These are phyloP conservation scores for Chirona hameri DNA, from an alignment of 2,888 invertebrate species.

Conservation along the genomic window DNA sequence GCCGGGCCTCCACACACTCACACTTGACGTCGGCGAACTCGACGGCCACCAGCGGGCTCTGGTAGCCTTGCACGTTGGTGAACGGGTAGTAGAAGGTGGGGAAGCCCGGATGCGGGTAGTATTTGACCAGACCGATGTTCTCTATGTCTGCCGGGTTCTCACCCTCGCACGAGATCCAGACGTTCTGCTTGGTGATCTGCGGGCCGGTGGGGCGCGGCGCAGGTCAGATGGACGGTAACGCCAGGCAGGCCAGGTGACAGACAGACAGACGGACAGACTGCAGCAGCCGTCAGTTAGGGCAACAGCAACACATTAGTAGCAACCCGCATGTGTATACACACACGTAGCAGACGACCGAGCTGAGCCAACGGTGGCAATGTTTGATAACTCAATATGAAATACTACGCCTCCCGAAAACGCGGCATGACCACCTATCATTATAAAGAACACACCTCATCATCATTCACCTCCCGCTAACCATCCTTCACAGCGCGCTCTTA, in stretches of 20 bases:
- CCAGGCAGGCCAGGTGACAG: not conserved
- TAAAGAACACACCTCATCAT: too few relatives aligned
- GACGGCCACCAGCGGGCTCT: conserved; percentile 84
- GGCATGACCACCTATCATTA: too few relatives aligned
- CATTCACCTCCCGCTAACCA: too few relatives aligned
- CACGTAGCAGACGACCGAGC: too few relatives aligned
- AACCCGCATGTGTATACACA: too few relatives aligned
- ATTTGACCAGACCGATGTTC: conserved; percentile 83
- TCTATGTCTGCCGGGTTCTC: conserved; percentile 91
- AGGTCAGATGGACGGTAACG: not conserved
- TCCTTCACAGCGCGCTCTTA: not conserved
- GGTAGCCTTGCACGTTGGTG: conserved; percentile 76
- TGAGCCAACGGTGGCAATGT: too few relatives aligned
- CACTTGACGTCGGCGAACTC: conserved; percentile 76
- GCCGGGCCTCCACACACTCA: conserved; percentile 52
- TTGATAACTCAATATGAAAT: too few relatives aligned
- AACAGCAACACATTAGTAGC: too few relatives aligned
- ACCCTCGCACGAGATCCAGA: conserved; percentile 92
- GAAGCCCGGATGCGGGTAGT: conserved; percentile 64
- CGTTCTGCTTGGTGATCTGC: conserved; percentile 53
- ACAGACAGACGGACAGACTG: not conserved
- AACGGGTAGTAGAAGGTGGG: conserved; percentile 84
- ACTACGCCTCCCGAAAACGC: too few relatives aligned
- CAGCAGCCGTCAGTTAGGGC: too few relatives aligned
- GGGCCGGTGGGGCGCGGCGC: not conserved